Evolutionary conservation across 1,140 invertebrate genomes (phyloP), one percentile per base, ranked within the genome.

Genomic region (Euura lappo): DNA sequence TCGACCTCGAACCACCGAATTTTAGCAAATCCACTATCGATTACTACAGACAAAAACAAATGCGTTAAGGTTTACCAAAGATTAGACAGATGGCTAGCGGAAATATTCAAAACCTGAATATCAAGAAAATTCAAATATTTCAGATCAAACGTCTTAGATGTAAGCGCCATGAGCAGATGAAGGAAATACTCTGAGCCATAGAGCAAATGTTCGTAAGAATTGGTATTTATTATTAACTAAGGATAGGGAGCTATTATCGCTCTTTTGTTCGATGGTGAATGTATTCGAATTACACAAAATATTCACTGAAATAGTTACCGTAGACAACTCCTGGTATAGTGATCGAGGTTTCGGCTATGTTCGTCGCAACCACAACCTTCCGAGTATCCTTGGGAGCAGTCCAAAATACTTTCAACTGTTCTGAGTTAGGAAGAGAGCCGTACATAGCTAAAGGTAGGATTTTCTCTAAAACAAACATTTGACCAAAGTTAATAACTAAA

Each of bases 21-120:
- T 89, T 99, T 99, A n/a, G 98, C 96, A 89, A 98, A 99, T 2
- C 98, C 98, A 87, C 95, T 94, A 85, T 99, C 98, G 70, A 99
- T 92, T 67, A 99, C 97, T 96, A 79, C 46, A 90, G 91, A 76
- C 78, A 76, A 45, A 13, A 76, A 79, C 77, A 68, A 72, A 66
- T 28, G 28, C 0, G 28, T 28, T 28, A 28, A 28, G 28, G 28
- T 28, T 28, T 28, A 28, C 28, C 28, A 28, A 28, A 28, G 28
- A 28, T 28, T 28, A 28, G 28, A 28, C 28, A 28, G 28, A 28
- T 28, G 28, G 1, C 28, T 28, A 28, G 28, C 28, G 28, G 28
- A 28, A 28, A 28, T 28, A 28, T 28, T 28, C 0, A 28, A 28
- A 28, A 28, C 28, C 28, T 28, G 28, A 44, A 45, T 46, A 69